Conservation (phyloP, 2,113 vertebrate genomes). For the Calidris pugnax region DNA sequence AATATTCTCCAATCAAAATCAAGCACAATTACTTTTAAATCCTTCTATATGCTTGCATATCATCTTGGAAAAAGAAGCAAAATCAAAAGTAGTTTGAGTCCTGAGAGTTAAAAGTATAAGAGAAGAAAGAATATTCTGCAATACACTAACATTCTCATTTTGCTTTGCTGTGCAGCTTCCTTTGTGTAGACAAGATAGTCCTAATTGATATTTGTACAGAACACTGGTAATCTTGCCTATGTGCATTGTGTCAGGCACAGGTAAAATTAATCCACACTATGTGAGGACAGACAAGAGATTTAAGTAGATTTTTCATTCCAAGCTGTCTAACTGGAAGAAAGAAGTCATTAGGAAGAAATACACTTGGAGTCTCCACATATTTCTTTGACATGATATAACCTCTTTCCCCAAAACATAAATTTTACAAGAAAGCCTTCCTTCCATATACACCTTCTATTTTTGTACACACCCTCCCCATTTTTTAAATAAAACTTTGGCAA, state of each 20-base stretch:
- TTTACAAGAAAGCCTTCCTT: background rate
- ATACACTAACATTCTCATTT: background rate
- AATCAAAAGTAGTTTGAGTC: background rate
- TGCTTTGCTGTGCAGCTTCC: background rate
- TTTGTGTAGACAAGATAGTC: background rate
- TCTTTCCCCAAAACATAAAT: background rate
- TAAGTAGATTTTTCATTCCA: background rate
- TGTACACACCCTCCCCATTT: background rate
- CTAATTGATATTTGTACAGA: background rate
- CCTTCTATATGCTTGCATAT: background rate
- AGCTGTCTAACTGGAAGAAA: background rate
- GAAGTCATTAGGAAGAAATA: background rate
- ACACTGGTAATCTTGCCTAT: background rate
- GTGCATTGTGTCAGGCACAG: background rate
- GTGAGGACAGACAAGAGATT: background rate
- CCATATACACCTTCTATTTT: background rate
- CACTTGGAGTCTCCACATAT: background rate
- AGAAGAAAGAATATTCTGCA: background rate
- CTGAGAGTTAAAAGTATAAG: background rate
- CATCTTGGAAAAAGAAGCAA: background rate
- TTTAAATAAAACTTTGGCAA: background rate
- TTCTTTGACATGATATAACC: background rate
- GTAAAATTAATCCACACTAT: background rate
- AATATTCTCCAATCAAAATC: background rate
- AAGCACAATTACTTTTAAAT: background rate